Evolutionary conservation across 2,888 invertebrate species (phyloP), one percentile per base, ranked within the genome.

Genomic region (Sesia bembeciformis): DNA sequence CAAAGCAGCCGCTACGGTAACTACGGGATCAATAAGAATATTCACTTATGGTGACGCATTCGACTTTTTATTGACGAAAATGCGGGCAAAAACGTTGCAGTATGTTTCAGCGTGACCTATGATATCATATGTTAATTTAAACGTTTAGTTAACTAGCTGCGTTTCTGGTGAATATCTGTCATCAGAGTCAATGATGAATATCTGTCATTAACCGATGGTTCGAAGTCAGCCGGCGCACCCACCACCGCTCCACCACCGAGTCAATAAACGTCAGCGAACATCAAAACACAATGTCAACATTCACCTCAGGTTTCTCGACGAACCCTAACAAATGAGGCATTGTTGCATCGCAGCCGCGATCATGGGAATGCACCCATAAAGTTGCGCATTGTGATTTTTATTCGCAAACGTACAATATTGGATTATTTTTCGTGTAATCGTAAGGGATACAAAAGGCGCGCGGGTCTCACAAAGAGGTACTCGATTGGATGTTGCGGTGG

Each of bases 301-400:
- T 63, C 65, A 62, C 62, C 61, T 77, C 73, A 68, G 68, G 74
- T 72, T 74, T 77, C 72, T 73, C 76, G 76, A 67, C 79, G 81
- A 84, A 80, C 81, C 82, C 76, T 81, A 77, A 84, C 83, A 78
- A 85, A 86, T 78, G 84, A 81, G 70, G 74, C 67, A 85, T 86
- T 86, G 85, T 86, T 76, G 72, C 65, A 65, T 57, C 65, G 68
- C 67, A 68, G 68, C 68, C 68, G 66, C 65, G 67, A 66, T 72
- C 76, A 74, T 72, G 75, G 77, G 52, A 81, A 83, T 81, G 81
- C 74, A 76, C 78, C 68, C 78, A 78, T 81, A 82, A 82, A 80
- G 76, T 78, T 80, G 74, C 77, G 75, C 78, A 73, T 76, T 77
- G 78, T 79, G 76, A 75, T 73, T 84, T 81, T 81, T 78, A 76